Percentiles rank a stretch among this genome's conserved stretches.
phyloP scores from a whole-genome alignment of 2,113 vertebrate genomes.

The Hypanus sabinus region DNA sequence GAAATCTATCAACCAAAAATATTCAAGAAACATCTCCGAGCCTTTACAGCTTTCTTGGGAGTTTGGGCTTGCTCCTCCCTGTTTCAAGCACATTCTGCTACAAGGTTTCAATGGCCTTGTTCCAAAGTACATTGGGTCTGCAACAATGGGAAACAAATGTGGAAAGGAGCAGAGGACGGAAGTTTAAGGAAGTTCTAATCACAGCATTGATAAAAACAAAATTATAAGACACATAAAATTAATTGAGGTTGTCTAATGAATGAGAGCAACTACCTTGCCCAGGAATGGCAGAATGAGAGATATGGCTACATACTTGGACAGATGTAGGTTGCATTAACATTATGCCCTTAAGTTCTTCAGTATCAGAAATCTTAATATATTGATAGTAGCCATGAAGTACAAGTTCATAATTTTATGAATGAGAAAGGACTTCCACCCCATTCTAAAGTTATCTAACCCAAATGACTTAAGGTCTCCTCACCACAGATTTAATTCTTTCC shows the following conservation, averaged over 20 bases:
- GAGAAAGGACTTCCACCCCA: neutral
- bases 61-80: neutral
- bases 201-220: neutral
- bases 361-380: neutral
- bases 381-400: too few relatives aligned
- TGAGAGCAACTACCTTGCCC: neutral
- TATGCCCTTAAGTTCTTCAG: neutral
- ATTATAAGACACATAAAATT: neutral
- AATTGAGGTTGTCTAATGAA: neutral
- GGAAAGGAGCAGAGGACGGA: neutral
- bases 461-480: neutral
- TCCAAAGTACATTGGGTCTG: neutral
- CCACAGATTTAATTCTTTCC: neutral
- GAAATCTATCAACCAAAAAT: too few relatives aligned
- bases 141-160: neutral
- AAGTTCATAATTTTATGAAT: neutral
- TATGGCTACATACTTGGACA: neutral
- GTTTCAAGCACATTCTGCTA: neutral
- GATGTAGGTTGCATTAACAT: neutral
- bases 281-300: neutral
- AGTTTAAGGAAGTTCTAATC: neutral
- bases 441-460: neutral
- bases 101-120: too few relatives aligned
- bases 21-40: neutral
- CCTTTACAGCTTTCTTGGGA: neutral